These are phyloP conservation scores for Mechanitis messenoides DNA, from an alignment of 2,888 invertebrate genomes.

Conservation along the genomic window DNA sequence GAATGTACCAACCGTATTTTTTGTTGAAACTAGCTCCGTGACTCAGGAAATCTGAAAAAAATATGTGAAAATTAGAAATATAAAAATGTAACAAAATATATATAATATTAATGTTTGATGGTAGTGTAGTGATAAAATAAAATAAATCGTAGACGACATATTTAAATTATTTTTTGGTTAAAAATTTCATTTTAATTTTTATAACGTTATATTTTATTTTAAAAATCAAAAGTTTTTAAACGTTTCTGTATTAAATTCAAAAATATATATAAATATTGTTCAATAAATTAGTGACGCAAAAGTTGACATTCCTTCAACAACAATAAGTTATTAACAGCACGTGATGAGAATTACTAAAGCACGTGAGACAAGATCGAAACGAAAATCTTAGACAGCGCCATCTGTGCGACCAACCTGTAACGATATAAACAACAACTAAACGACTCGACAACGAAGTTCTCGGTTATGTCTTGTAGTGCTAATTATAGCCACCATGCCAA, in stretches of 20 bases:
- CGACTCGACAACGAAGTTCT: neutral
- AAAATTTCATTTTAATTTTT: too few species aligned
- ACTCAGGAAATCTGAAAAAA: conserved; percentile 72
- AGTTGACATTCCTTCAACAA: neutral
- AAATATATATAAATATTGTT: neutral
- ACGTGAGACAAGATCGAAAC: neutral
- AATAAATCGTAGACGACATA: neutral
- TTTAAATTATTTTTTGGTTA: too few species aligned
- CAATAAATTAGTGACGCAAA: conserved; percentile 1
- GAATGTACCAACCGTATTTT: conserved; percentile 68
- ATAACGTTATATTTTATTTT: neutral
- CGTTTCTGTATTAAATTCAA: too few species aligned
- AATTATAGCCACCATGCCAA: conserved; percentile 21
- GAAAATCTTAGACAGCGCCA: conserved; percentile 36
- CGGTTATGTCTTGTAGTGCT: conserved; percentile 12
- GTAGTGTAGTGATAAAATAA: neutral
- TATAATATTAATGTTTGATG: conserved; percentile 4
- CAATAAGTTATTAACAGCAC: neutral
- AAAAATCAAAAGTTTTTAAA: neutral
- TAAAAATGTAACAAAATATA: conserved; percentile 16
- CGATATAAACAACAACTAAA: neutral
- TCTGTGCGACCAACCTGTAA: conserved; percentile 31
- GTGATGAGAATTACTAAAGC: neutral
- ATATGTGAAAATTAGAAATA: conserved; percentile 16
- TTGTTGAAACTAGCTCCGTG: conserved; percentile 75